phyloP scores from a whole-genome alignment of 2,888 invertebrate species.

The Parelbella ahira region DNA sequence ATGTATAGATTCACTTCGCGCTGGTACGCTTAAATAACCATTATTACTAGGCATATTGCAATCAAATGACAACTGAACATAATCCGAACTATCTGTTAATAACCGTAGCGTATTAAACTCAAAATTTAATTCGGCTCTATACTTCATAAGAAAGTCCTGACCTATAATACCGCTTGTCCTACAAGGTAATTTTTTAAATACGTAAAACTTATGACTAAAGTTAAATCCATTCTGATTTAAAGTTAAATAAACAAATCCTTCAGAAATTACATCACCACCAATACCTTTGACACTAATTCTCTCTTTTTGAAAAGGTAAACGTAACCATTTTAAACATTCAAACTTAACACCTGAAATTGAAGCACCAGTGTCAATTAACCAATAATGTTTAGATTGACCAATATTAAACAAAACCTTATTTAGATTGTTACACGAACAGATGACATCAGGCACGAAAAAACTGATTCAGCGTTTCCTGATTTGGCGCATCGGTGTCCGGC shows the following conservation, averaged over 20 bases:
- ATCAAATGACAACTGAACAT: not conserved
- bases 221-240: not conserved
- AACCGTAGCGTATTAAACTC: slow-evolving; percentile 5
- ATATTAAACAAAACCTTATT: slow-evolving; percentile 2
- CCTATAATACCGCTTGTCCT: slow-evolving; percentile 27
- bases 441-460: slow-evolving; percentile 5
- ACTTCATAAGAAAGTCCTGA: slow-evolving; percentile 29
- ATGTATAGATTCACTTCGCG: slow-evolving; percentile 29
- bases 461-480: slow-evolving; percentile 1
- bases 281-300: not conserved
- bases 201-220: slow-evolving; percentile 11
- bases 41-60: not conserved
- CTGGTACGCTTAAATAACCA: slow-evolving; percentile 18
- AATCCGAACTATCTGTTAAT: not conserved
- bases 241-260: slow-evolving; percentile 8
- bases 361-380: slow-evolving; percentile 4
- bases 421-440: slow-evolving; percentile 4
- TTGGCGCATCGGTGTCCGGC: not conserved
- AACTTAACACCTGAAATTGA: slow-evolving; percentile 7
- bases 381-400: slow-evolving; percentile 1
- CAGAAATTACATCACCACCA: slow-evolving; percentile 5
- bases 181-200: slow-evolving; percentile 10
- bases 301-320: slow-evolving; percentile 1
- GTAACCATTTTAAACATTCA: not conserved
- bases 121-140: slow-evolving; percentile 8